These are phyloP conservation scores for Holacanthella duospinosa DNA, from an alignment of 2,888 invertebrate species.

Conservation along the genomic window DNA sequence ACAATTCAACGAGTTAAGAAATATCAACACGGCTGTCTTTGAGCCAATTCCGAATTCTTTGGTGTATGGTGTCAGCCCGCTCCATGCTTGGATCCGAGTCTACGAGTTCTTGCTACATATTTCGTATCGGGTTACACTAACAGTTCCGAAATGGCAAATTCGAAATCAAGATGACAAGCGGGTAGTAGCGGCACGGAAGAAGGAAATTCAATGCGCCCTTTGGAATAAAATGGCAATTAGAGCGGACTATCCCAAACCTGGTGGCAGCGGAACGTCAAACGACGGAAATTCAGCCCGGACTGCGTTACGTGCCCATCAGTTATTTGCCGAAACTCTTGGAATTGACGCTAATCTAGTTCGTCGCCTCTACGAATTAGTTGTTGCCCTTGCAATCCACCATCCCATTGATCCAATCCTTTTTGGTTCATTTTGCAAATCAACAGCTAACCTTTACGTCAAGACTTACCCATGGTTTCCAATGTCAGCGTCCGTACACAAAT, in stretches of 20 bases:
- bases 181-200: neutral
- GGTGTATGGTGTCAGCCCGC: neutral
- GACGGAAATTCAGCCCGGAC: conserved; percentile 21
- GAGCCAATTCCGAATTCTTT: neutral
- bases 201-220: conserved; percentile 1
- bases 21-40: conserved; percentile 5
- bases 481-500: conserved; percentile 18
- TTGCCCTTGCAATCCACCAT: conserved; percentile 7
- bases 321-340: conserved; percentile 11
- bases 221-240: neutral
- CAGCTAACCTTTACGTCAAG: conserved; percentile 6
- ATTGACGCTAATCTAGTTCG: conserved; percentile 11
- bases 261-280: conserved; percentile 17
- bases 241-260: conserved; percentile 12
- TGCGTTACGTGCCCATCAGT: conserved; percentile 1
- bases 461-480: conserved; percentile 13
- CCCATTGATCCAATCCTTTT: conserved; percentile 14
- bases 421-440: neutral
- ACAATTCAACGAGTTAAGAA: conserved; percentile 8
- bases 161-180: no score
- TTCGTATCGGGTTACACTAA: conserved; percentile 5
- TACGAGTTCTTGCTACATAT: conserved; percentile 9
- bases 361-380: conserved; percentile 3
- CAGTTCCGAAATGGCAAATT: neutral
- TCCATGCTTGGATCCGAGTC: conserved; percentile 10